Evolutionary conservation across 2,888 invertebrate species (phyloP).

Genomic region (Coelinius sp.): DNA sequence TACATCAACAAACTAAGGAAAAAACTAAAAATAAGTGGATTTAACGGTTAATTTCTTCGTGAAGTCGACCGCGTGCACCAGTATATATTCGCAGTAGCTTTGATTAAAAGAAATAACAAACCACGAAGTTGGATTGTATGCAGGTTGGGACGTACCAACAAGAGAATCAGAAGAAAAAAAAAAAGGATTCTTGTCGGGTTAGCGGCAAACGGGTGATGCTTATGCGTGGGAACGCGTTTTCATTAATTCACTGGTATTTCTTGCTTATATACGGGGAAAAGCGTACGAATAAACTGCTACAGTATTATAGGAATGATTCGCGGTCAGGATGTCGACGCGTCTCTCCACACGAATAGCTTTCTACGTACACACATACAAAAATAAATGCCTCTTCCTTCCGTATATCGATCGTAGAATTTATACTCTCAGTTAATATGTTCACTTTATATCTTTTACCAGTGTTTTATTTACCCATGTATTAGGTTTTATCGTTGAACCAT

Average conservation of each 20-base stretch:
- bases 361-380: slow-evolving; percentile 5
- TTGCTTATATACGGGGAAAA: slow-evolving; percentile 49
- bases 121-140: background rate
- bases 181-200: slow-evolving; percentile 45
- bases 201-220: slow-evolving; percentile 49
- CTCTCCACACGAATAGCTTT: slow-evolving; percentile 31
- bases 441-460: background rate
- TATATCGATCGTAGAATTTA: slow-evolving; percentile 33
- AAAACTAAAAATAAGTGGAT: slow-evolving; percentile 10
- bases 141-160: slow-evolving; percentile 37
- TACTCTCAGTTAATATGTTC: background rate
- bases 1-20: background rate
- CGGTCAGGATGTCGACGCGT: slow-evolving; percentile 58
- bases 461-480: background rate
- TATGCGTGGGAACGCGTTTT: slow-evolving; percentile 67
- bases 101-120: slow-evolving; percentile 39
- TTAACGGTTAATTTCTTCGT: slow-evolving; percentile 30
- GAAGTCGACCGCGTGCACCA: slow-evolving; percentile 45
- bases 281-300: slow-evolving; percentile 15
- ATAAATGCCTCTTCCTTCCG: slow-evolving; percentile 38
- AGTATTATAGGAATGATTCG: slow-evolving; percentile 53
- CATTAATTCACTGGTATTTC: slow-evolving; percentile 65
- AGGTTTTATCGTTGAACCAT: background rate
- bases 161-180: slow-evolving; percentile 30
- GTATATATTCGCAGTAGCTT: slow-evolving; percentile 34